Evolutionary conservation across 2,113 vertebrate genomes (phyloP).

Genomic region (Apaloderma vittatum): DNA sequence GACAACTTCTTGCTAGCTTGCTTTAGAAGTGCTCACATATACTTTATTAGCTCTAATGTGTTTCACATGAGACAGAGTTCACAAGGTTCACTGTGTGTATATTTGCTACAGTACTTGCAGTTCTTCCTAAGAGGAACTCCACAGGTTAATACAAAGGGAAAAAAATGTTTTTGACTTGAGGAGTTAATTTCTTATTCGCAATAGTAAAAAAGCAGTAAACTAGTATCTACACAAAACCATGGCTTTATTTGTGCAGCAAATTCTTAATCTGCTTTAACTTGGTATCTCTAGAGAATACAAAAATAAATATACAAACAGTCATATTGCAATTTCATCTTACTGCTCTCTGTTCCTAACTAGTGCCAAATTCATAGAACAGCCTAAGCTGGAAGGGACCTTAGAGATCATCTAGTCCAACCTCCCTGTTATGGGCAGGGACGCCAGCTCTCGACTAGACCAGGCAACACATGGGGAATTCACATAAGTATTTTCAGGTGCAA

Average conservation of each 20-base stretch:
- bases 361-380: background rate
- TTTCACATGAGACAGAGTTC: background rate
- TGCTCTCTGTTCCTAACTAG: background rate
- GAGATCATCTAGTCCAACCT: no score
- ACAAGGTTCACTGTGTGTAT: background rate
- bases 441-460: no score
- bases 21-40: background rate
- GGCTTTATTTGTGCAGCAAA: background rate
- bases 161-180: background rate
- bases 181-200: background rate
- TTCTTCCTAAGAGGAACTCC: background rate
- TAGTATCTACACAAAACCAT: background rate
- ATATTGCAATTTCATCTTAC: background rate
- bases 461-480: no score
- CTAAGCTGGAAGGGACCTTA: no score
- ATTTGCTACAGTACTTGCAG: background rate
- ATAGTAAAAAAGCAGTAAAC: background rate
- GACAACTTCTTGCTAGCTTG: background rate
- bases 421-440: no score
- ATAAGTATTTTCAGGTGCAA: background rate
- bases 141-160: background rate
- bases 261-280: background rate
- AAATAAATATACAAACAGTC: background rate
- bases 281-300: background rate
- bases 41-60: background rate